Evolutionary conservation across 2,888 invertebrate species (phyloP).

Genomic region (Caenorhabditis parvicauda): DNA sequence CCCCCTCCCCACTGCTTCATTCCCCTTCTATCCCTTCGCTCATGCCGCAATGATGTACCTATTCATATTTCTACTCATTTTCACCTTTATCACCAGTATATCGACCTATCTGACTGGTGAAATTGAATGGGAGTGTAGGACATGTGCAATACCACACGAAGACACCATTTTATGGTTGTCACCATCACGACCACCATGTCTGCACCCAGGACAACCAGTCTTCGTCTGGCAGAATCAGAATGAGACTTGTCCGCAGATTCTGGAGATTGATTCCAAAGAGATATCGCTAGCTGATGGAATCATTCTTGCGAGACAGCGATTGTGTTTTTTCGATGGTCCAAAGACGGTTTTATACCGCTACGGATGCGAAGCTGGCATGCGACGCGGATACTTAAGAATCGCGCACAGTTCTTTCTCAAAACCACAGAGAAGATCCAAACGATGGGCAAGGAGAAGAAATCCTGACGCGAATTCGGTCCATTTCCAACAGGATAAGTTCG

Average conservation of each 20-base stretch:
- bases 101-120: too few species aligned
- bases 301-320: conserved; percentile 34
- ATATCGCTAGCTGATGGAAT: conserved; percentile 36
- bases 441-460: conserved; percentile 56
- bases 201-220: conserved; percentile 52
- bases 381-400: too few species aligned
- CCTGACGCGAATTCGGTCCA: conserved; percentile 52
- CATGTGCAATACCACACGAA: conserved; percentile 21
- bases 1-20: too few species aligned
- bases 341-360: conserved; percentile 26
- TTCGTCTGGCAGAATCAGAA: conserved; percentile 35
- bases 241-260: conserved; percentile 7
- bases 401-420: conserved; percentile 25
- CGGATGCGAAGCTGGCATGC: conserved; percentile 17
- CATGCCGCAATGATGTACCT: too few species aligned
- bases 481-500: conserved; percentile 55
- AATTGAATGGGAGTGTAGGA: conserved; percentile 9
- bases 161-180: conserved; percentile 34
- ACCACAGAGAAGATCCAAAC: conserved; percentile 28
- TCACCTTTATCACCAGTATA: too few species aligned
- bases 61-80: too few species aligned
- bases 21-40: too few species aligned
- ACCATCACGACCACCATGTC: conserved; percentile 40
- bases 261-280: conserved; percentile 24
- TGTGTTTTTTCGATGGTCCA: conserved; percentile 33